Percentiles rank a stretch among this genome's conserved stretches.
phyloP scores from a whole-genome alignment of 1,140 invertebrate genomes.

The Drosophila bocki region DNA sequence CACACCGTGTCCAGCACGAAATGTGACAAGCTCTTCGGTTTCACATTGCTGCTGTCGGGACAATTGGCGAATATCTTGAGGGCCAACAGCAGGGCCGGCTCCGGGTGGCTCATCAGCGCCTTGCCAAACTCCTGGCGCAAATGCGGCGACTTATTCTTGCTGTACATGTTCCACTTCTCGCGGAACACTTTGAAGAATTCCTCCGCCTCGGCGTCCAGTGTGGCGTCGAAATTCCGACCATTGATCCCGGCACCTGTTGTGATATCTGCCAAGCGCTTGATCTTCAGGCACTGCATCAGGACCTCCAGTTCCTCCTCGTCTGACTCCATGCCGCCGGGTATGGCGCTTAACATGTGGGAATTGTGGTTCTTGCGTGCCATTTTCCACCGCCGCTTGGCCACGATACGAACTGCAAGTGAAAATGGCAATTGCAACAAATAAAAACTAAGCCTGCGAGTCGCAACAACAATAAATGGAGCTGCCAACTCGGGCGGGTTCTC shows the following conservation, averaged over 20 bases:
- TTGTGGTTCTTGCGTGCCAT: slow-evolving; percentile 28
- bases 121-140: slow-evolving; percentile 85
- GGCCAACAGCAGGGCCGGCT: slow-evolving; percentile 86
- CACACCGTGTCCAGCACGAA: slow-evolving; percentile 88
- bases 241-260: slow-evolving; percentile 78
- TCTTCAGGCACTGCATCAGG: slow-evolving; percentile 66
- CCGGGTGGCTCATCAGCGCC: slow-evolving; percentile 85
- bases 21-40: slow-evolving; percentile 86
- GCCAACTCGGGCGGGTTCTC: background rate
- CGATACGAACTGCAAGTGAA: slow-evolving; percentile 12
- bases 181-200: slow-evolving; percentile 71
- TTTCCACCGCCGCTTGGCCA: slow-evolving; percentile 22
- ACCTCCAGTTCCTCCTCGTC: slow-evolving; percentile 66
- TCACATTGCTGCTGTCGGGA: slow-evolving; percentile 86
- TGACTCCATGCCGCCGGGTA: slow-evolving; percentile 73
- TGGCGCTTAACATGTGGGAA: slow-evolving; percentile 21
- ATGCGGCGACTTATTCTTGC: slow-evolving; percentile 86
- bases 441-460: slow-evolving; percentile 22
- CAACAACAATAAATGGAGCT: slow-evolving; percentile 21
- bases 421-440: slow-evolving; percentile 16
- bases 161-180: slow-evolving; percentile 85
- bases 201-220: slow-evolving; percentile 56
- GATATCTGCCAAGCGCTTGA: slow-evolving; percentile 78
- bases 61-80: slow-evolving; percentile 87
- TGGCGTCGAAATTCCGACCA: slow-evolving; percentile 75